Percentiles rank a stretch among this genome's conserved stretches.
Evolutionary conservation across 64 coral and sea anemone species (phyloP).

Genomic region (Exaiptasia diaphana): DNA sequence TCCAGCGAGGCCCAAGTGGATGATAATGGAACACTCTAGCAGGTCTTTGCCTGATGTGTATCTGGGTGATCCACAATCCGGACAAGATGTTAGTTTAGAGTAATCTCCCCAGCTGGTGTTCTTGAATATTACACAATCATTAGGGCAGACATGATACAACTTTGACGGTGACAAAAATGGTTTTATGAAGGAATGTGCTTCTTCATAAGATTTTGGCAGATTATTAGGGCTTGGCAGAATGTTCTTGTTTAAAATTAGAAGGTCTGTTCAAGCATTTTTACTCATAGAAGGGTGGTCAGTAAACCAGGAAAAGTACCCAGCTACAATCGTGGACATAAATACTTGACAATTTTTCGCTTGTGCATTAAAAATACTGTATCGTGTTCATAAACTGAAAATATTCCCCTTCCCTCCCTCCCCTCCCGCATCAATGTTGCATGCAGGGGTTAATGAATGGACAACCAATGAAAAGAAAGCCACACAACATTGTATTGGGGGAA

Average conservation of each 20-base stretch:
- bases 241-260: not conserved
- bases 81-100: not conserved
- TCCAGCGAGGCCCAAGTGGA: conserved; percentile 43
- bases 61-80: conserved; percentile 2
- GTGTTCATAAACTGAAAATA: no score
- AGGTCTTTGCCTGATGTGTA: conserved; percentile 14
- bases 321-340: no score
- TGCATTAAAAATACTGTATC: no score
- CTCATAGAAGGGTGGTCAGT: conserved; percentile 2
- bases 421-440: no score
- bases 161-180: not conserved
- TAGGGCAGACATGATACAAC: not conserved
- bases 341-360: no score
- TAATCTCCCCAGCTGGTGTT: not conserved
- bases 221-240: conserved; percentile 6
- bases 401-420: no score
- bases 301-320: not conserved
- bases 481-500: no score
- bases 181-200: conserved; percentile 2
- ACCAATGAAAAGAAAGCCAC: no score
- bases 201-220: conserved; percentile 8
- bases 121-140: conserved; percentile 24
- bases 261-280: not conserved
- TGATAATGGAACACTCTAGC: conserved; percentile 31
- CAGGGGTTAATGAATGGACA: no score